Evolutionary conservation across 2,113 vertebrate genomes (phyloP).

Genomic region (Gavia stellata): DNA sequence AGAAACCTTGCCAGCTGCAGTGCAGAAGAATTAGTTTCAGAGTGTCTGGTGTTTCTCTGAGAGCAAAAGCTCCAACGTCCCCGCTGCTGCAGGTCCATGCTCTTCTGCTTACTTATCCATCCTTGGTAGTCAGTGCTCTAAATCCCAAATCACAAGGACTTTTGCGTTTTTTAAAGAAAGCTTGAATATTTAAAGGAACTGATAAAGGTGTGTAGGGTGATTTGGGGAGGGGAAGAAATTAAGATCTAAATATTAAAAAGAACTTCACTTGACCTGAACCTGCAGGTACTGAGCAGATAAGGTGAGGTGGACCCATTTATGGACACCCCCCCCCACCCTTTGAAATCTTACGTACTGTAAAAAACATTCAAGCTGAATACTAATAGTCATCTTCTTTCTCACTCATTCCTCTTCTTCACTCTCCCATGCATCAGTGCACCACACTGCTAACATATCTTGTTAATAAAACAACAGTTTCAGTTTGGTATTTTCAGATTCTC

Average conservation of each 20-base stretch:
- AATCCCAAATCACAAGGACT: not conserved
- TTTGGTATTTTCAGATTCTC: not conserved
- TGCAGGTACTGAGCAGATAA: not conserved
- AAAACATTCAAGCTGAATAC: not conserved
- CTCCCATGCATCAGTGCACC: not conserved
- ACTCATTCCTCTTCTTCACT: not conserved
- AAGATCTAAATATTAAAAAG: not conserved
- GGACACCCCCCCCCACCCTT: not conserved
- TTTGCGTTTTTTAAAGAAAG: not conserved
- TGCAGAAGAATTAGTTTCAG: not conserved
- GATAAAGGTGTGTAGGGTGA: not conserved
- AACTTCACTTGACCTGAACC: not conserved
- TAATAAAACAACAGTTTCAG: not conserved
- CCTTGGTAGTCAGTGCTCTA: not conserved
- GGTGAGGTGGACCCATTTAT: not conserved
- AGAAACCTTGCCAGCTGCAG: not conserved
- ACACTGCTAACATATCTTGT: not conserved
- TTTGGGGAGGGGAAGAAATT: not conserved
- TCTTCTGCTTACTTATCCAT: not conserved
- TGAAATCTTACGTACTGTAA: not conserved
- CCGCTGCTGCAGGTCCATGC: rapidly evolving
- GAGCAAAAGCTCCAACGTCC: not conserved
- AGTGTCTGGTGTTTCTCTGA: not conserved
- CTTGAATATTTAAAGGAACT: not conserved
- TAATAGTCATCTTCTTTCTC: not conserved